Conservation (phyloP, 2,797 vertebrate genomes). For the Takifugu ocellatus region DNA sequence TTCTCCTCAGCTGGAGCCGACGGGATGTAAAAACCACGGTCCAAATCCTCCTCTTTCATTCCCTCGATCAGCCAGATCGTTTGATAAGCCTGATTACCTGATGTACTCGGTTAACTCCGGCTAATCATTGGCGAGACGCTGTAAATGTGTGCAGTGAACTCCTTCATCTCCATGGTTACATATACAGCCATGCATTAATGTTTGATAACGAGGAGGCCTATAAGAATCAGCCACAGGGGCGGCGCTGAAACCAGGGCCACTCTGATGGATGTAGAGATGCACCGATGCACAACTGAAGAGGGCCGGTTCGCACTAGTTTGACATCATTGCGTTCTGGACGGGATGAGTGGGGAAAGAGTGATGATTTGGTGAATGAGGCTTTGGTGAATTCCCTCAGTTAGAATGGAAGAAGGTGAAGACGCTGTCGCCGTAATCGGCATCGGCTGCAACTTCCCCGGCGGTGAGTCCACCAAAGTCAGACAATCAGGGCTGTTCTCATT, state of each 20-base stretch:
- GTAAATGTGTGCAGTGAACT: slow-evolving; percentile 61
- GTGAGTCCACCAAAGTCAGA: slow-evolving; percentile 45
- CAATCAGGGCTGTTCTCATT: not conserved
- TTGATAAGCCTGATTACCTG: not conserved
- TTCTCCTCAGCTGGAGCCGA: too few species aligned
- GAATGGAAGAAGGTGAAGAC: slow-evolving; percentile 67
- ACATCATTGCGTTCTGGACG: not conserved
- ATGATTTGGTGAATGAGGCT: slow-evolving; percentile 8
- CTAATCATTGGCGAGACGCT: slow-evolving; percentile 39
- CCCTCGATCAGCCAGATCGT: too few species aligned
- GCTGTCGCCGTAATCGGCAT: slow-evolving; percentile 82
- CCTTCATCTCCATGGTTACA: slow-evolving; percentile 63
- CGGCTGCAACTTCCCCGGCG: slow-evolving; percentile 85
- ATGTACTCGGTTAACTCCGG: slow-evolving; percentile 26
- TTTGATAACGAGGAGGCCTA: slow-evolving; percentile 55
- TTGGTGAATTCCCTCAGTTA: slow-evolving; percentile 12
- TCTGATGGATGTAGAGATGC: slow-evolving; percentile 30
- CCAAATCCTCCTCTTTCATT: too few species aligned
- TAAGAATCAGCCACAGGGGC: slow-evolving; percentile 37
- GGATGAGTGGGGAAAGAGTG: not conserved
- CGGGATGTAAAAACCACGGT: too few species aligned
- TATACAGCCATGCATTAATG: slow-evolving; percentile 58
- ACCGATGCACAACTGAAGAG: slow-evolving; percentile 16
- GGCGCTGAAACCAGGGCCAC: slow-evolving; percentile 33
- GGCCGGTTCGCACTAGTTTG: slow-evolving; percentile 14